phyloP scores from a whole-genome alignment of 2,888 invertebrate species.

The Tethea ocularis region DNA sequence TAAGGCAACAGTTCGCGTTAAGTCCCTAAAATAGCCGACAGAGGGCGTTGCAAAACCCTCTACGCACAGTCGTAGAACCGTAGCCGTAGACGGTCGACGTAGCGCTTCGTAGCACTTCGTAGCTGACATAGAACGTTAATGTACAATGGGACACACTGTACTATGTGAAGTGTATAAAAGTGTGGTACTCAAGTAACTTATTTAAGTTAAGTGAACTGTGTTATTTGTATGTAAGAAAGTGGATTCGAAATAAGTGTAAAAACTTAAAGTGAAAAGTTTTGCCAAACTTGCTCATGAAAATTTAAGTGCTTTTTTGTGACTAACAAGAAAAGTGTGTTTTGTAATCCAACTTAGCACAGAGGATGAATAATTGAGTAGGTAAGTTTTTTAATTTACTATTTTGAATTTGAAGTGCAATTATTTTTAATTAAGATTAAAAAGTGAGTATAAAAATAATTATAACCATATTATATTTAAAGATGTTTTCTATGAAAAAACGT shows the following conservation, averaged over 20 bases:
- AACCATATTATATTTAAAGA: no score
- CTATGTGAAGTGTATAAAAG: not conserved
- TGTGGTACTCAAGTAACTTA: not conserved
- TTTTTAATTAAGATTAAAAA: no score
- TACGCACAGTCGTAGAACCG: conserved; percentile 50
- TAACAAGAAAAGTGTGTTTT: conserved; percentile 26
- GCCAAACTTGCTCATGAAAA: conserved; percentile 25
- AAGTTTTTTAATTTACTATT: conserved; percentile 15
- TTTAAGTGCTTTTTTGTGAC: conserved; percentile 30
- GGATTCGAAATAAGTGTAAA: not conserved
- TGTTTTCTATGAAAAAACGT: no score
- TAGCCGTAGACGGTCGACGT: conserved; percentile 42
- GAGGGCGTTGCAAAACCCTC: conserved; percentile 37
- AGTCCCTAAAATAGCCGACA: conserved; percentile 36
- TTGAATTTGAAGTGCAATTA: no score
- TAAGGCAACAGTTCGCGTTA: conserved; percentile 29
- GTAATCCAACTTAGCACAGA: conserved; percentile 21
- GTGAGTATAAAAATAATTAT: no score
- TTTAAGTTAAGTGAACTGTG: conserved; percentile 15
- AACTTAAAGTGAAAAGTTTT: conserved; percentile 26
- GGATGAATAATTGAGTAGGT: conserved; percentile 34
- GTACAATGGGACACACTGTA: not conserved
- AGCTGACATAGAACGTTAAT: conserved; percentile 14
- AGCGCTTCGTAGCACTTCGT: conserved; percentile 21
- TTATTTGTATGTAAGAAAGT: not conserved